These are phyloP conservation scores for Bergia puertoricense DNA, from an alignment of 92 coral and sea anemone species.

Conservation along the genomic window DNA sequence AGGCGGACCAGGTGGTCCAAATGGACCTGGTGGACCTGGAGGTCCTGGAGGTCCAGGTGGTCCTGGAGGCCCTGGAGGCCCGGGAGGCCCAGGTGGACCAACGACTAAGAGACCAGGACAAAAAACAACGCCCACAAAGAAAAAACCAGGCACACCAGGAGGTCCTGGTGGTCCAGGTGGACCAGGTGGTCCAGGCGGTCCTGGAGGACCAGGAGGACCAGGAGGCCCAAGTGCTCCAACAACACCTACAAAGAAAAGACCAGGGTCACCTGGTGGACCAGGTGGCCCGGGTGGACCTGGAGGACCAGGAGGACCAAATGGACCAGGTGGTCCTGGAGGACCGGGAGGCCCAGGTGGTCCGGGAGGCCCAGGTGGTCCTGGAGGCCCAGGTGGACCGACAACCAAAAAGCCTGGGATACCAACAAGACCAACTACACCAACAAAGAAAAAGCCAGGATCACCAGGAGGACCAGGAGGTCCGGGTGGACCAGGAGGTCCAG, in stretches of 20 bases:
- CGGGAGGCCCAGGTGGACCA: conserved; percentile 79
- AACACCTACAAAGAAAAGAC: conserved; percentile 41
- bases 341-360: conserved; percentile 91
- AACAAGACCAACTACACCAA: conserved; percentile 47
- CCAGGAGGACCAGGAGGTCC: conserved; percentile 58
- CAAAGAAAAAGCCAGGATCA: conserved; percentile 42
- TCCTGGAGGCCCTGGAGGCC: conserved; percentile 76
- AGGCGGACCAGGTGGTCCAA: conserved; percentile 67
- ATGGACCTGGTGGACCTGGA: conserved; percentile 70
- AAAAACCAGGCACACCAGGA: conserved; percentile 60
- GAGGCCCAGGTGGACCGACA: conserved; percentile 69
- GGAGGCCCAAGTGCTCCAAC: conserved; percentile 51
- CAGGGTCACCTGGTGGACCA: conserved; percentile 53
- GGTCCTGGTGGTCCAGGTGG: conserved; percentile 83
- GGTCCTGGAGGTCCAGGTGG: conserved; percentile 87
- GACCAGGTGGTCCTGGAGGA: conserved; percentile 86
- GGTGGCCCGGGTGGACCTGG: conserved; percentile 71
- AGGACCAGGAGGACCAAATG: conserved; percentile 84
- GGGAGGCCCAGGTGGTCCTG: conserved; percentile 79
- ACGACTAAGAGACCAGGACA: conserved; percentile 53
- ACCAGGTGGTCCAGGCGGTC: conserved; percentile 89
- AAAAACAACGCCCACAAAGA: conserved; percentile 35
- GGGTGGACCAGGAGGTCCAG: conserved; percentile 55
- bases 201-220: conserved; percentile 83
- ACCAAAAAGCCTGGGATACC: conserved; percentile 48